Conservation (phyloP, 2,888 invertebrate genomes). For the Helleia helle region DNA sequence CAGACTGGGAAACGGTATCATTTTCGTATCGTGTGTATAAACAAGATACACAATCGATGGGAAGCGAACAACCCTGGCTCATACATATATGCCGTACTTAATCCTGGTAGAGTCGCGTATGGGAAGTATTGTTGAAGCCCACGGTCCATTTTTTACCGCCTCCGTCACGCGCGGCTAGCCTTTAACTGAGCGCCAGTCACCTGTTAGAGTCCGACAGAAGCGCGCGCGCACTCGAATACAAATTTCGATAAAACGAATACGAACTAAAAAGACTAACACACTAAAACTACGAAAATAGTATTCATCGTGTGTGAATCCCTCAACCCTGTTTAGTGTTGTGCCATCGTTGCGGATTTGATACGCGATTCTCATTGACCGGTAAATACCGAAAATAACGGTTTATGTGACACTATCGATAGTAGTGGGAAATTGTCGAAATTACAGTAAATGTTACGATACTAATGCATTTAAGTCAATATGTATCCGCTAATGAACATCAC, state of each 20-base stretch:
- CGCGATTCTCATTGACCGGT: slow-evolving; percentile 35
- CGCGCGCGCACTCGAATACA: slow-evolving; percentile 41
- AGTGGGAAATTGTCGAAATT: slow-evolving; percentile 14
- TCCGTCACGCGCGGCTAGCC: slow-evolving; percentile 47
- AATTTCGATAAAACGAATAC: slow-evolving; percentile 39
- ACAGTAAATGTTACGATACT: slow-evolving; percentile 3
- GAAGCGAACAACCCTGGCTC: too few relatives aligned
- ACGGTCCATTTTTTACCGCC: slow-evolving; percentile 34
- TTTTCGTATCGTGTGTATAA: too few relatives aligned
- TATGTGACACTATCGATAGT: slow-evolving; percentile 10
- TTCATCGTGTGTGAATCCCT: slow-evolving; percentile 32
- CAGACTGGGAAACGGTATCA: too few relatives aligned
- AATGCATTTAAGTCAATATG: slow-evolving; percentile 10
- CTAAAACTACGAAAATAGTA: slow-evolving; percentile 37
- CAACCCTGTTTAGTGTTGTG: slow-evolving; percentile 28
- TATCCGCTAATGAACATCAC: slow-evolving; percentile 15
- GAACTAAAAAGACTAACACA: slow-evolving; percentile 42
- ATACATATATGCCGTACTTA: too few relatives aligned
- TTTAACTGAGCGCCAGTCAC: slow-evolving; percentile 48
- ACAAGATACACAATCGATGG: too few relatives aligned
- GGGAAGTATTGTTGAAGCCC: slow-evolving; percentile 30
- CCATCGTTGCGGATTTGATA: slow-evolving; percentile 41
- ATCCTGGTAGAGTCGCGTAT: slow-evolving; percentile 19
- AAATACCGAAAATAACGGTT: slow-evolving; percentile 39
- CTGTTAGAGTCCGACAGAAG: slow-evolving; percentile 52